These are phyloP conservation scores for Hydrotaea cyrtoneurina DNA, from an alignment of 2,888 invertebrate species.

Conservation along the genomic window DNA sequence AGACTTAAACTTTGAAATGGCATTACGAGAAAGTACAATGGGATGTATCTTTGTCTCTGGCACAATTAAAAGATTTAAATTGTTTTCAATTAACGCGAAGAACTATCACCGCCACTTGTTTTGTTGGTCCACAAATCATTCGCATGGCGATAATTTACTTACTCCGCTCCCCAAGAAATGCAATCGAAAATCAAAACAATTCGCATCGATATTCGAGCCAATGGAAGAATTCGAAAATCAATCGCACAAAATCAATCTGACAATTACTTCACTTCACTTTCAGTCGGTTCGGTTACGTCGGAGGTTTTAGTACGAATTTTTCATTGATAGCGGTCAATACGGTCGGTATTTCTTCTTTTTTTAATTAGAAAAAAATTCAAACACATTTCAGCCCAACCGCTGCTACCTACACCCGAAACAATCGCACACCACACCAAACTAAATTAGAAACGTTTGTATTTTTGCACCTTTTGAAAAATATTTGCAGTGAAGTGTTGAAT, in stretches of 20 bases:
- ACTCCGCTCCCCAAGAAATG: neutral
- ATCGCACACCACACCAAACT: neutral
- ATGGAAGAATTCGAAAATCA: neutral
- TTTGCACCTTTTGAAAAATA: conserved; percentile 16
- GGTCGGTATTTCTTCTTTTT: conserved; percentile 42
- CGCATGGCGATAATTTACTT: neutral
- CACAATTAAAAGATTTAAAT: neutral
- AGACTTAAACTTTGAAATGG: neutral
- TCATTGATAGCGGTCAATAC: conserved; percentile 59
- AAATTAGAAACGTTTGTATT: neutral
- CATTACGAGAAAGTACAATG: neutral
- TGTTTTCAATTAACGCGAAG: neutral
- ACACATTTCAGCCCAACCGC: conserved; percentile 39
- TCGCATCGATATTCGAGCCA: neutral
- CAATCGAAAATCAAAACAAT: conserved; percentile 44
- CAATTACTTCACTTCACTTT: conserved; percentile 56
- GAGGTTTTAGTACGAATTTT: conserved; percentile 60
- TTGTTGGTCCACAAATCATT: neutral
- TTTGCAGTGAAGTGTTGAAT: conserved; percentile 35
- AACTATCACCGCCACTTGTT: neutral
- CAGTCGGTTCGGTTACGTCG: conserved; percentile 58
- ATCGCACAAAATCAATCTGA: conserved; percentile 53
- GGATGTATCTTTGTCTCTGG: neutral
- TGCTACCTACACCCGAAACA: neutral
- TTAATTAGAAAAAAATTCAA: conserved; percentile 54